Conservation (phyloP, 2,888 invertebrate species). For the Petrolisthes cinctipes region DNA sequence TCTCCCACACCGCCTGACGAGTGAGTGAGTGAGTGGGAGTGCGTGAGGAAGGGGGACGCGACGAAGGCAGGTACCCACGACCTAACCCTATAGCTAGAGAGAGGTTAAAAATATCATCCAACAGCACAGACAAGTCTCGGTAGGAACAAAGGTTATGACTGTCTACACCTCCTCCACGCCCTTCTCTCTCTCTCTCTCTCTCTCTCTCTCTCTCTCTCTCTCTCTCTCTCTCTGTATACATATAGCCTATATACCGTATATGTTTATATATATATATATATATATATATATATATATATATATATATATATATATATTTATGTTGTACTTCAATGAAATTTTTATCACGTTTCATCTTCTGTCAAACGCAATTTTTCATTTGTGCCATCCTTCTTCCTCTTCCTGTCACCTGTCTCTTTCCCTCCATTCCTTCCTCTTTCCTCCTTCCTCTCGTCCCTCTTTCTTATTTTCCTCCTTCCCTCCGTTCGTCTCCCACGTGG, state of each 20-base stretch:
- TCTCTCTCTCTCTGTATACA: neutral
- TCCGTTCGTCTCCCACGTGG: neutral
- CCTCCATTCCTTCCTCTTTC: neutral
- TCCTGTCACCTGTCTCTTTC: neutral
- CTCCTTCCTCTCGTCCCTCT: neutral
- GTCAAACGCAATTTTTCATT: neutral
- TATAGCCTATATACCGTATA: neutral
- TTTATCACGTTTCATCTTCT: no score
- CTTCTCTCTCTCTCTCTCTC: neutral
- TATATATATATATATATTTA: no score
- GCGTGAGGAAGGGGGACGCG: neutral
- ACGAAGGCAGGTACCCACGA: neutral
- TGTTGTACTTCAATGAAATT: no score
- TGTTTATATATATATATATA: neutral
- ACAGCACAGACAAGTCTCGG: neutral
- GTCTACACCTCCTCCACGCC: neutral
- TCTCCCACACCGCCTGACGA: neutral
- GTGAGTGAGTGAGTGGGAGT: neutral
- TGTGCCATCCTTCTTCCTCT: neutral
- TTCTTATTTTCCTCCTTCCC: neutral
- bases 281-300: no score
- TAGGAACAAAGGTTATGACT: neutral
- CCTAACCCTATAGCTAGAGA: neutral
- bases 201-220: constrained; percentile 8
- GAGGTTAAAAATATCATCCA: neutral